Evolutionary conservation across 2,113 vertebrate genomes (phyloP).

Genomic region (Dermatemys mawii): DNA sequence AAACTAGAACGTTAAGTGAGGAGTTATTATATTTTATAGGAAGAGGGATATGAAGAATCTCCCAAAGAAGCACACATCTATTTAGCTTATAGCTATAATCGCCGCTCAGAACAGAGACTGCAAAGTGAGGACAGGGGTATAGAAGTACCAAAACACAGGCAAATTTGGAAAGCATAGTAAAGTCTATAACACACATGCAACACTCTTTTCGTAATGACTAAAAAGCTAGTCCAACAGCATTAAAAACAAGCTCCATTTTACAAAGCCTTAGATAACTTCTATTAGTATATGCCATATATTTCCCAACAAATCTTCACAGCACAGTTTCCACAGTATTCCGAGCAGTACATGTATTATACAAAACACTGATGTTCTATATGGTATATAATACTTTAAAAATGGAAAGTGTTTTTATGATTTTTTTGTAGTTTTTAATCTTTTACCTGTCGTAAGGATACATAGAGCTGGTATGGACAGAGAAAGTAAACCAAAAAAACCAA

Average conservation of each 20-base stretch:
- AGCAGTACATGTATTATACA: neutral
- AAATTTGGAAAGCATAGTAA: neutral
- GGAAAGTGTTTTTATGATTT: neutral
- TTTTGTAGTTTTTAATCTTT: neutral
- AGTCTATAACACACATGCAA: neutral
- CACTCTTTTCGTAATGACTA: neutral
- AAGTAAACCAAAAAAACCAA: neutral
- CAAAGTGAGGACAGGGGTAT: neutral
- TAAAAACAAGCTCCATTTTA: neutral
- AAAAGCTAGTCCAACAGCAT: neutral
- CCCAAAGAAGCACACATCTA: neutral
- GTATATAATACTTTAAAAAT: neutral
- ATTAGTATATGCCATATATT: neutral
- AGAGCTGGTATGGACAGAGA: neutral
- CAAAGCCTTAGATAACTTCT: neutral
- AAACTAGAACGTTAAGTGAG: no score
- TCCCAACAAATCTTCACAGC: rapidly evolving
- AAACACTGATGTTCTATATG: neutral
- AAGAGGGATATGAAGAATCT: neutral
- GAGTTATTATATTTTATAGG: neutral
- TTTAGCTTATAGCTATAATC: slow-evolving; percentile 30
- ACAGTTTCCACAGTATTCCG: rapidly evolving
- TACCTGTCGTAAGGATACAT: neutral
- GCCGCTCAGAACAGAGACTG: slow-evolving; percentile 19
- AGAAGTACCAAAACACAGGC: neutral